Conservation (phyloP, 53 echinoderm and acorn worm species). For the Crossaster papposus region DNA sequence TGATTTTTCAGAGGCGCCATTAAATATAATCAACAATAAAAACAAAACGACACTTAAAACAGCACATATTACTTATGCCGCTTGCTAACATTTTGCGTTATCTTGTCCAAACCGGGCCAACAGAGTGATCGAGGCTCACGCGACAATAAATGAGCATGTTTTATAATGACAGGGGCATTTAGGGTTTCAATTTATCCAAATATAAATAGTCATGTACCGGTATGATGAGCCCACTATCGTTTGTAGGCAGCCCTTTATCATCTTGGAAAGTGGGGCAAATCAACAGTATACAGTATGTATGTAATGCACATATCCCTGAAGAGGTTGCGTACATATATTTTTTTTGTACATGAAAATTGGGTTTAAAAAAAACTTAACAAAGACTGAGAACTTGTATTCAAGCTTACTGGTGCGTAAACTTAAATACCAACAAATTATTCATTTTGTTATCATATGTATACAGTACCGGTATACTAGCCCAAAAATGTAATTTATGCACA, state of each 20-base stretch:
- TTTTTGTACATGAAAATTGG: no score
- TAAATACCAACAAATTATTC: no score
- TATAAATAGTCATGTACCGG: background rate
- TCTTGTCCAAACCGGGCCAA: background rate
- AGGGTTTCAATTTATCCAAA: background rate
- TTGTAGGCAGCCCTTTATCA: background rate
- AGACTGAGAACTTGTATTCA: no score
- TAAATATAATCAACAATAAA: constrained; percentile 35
- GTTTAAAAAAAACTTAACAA: no score
- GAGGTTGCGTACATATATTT: no score
- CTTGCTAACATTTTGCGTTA: background rate
- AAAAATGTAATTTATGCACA: no score
- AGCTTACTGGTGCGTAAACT: no score
- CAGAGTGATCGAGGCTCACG: background rate
- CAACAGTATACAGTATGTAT: no score
- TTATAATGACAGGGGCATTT: background rate
- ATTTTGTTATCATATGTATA: no score
- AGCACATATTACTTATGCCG: background rate
- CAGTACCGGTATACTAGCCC: no score
- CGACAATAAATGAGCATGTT: background rate
- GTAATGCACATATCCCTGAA: no score
- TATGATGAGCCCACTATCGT: background rate
- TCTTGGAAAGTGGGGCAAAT: background rate
- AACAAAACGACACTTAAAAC: constrained; percentile 27
- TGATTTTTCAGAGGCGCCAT: constrained; percentile 34